phyloP scores from a whole-genome alignment of 2,888 invertebrate species.

The Chaitophorus viminalis region DNA sequence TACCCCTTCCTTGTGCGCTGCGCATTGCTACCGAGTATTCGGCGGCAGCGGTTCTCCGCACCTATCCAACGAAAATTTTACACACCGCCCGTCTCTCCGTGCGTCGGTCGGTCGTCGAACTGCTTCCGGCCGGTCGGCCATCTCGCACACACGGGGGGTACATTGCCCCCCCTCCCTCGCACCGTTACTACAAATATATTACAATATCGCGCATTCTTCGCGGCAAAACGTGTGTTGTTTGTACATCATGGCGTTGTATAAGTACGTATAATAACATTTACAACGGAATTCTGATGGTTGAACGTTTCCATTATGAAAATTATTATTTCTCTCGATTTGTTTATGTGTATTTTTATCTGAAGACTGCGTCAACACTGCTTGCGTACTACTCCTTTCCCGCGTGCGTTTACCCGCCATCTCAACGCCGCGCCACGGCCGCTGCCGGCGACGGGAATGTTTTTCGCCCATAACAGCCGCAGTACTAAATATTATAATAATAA shows the following conservation, averaged over 20 bases:
- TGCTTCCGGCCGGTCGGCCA: slow-evolving; percentile 55
- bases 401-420: neutral
- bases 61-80: slow-evolving; percentile 55
- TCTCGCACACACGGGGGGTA: slow-evolving; percentile 50
- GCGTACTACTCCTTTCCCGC: neutral
- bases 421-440: too few relatives aligned
- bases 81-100: slow-evolving; percentile 62
- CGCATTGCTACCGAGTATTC: neutral
- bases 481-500: too few relatives aligned
- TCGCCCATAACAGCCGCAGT: neutral
- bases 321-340: neutral
- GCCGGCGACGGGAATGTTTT: neutral
- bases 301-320: neutral
- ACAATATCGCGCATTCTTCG: neutral
- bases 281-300: too few relatives aligned
- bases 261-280: too few relatives aligned
- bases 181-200: neutral
- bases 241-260: neutral
- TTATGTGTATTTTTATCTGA: neutral
- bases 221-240: neutral
- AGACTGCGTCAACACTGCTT: slow-evolving; percentile 11
- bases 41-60: slow-evolving; percentile 39
- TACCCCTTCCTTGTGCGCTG: neutral
- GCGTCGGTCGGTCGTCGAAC: slow-evolving; percentile 62
- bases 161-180: slow-evolving; percentile 47